Base-by-base conservation (phyloP, 2,113 vertebrate species). In the Prietella phreatophila region DNA sequence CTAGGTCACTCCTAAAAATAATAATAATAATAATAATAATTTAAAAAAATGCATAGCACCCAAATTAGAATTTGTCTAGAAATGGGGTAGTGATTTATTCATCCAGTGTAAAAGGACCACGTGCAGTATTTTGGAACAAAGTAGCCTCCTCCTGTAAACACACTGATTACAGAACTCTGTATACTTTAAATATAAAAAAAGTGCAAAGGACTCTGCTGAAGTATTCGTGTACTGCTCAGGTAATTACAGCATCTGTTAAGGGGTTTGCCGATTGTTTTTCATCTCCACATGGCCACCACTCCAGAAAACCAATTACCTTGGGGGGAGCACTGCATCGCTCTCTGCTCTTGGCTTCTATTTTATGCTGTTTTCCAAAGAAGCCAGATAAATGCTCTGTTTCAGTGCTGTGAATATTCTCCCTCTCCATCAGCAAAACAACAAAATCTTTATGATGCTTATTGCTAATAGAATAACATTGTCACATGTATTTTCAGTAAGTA, bases 221-320 rank as follows among this genome's bases (percentile, higher is more conserved):
- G 88, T 88, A 73, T 92, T 92, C 91, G 85, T 92, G 89, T 75
- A 90, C 91, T 93, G 93, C 94, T 93, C 92, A 95, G 94, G 94
- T 95, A 95, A 95, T 96, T 95, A 95, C 92, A 94, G 93, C 95
- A 95, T 95, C 94, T 96, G 95, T 94, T 96, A 95, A 93, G 94
- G 93, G 94, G 91, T 92, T 92, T 93, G 91, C 91, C 92, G 92
- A 95, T 94, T 95, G 94, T 95, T 96, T 96, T 95, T 95, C 94
- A 95, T 96, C 94, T 94, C 92, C 95, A 95, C 95, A 95, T 95
- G 95, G 94, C 93, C 94, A 91, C 93, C 95, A 94, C 94, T 94
- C 92, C 94, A 95, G 94, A 96, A 96, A 96, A 95, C 92, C 93
- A 95, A 96, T 96, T 96, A 95, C 93, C 93, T 88, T 65, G 87